Evolutionary conservation across 2,113 vertebrate species (phyloP).

Genomic region (Mellivora capensis): DNA sequence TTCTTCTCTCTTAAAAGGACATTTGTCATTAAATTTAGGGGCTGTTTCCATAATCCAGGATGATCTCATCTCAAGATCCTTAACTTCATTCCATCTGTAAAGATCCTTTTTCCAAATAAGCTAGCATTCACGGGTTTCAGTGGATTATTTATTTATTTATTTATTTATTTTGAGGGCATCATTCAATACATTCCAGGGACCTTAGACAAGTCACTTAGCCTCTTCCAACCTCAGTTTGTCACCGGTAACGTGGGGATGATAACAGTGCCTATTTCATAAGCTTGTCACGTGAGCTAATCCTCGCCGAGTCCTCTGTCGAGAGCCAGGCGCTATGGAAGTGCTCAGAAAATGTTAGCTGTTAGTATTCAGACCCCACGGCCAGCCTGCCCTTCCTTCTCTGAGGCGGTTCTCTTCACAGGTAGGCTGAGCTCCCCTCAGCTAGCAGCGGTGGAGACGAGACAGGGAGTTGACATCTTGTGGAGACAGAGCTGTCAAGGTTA

Average conservation of each 20-base stretch:
- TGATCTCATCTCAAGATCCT: constrained; percentile 43
- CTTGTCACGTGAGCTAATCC: neutral
- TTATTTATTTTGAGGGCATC: neutral
- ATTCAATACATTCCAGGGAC: neutral
- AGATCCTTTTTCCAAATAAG: constrained; percentile 8
- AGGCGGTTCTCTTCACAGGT: neutral
- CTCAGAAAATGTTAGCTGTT: neutral
- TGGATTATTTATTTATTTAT: neutral
- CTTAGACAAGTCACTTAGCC: neutral
- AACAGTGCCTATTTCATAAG: neutral
- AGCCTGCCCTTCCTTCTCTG: neutral
- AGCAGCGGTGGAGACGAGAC: neutral
- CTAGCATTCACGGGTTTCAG: neutral
- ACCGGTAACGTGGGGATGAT: neutral
- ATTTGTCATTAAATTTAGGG: neutral
- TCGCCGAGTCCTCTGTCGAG: neutral
- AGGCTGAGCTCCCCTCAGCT: neutral
- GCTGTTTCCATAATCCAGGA: neutral
- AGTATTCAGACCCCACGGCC: neutral
- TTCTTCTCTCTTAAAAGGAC: constrained; percentile 17
- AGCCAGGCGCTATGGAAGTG: neutral
- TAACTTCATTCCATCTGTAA: neutral
- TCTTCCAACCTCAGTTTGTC: neutral
- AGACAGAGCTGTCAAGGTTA: neutral
- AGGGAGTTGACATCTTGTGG: neutral